Evolutionary conservation across 2,113 vertebrate species (phyloP).

Genomic region (Triplophysa siluroides): DNA sequence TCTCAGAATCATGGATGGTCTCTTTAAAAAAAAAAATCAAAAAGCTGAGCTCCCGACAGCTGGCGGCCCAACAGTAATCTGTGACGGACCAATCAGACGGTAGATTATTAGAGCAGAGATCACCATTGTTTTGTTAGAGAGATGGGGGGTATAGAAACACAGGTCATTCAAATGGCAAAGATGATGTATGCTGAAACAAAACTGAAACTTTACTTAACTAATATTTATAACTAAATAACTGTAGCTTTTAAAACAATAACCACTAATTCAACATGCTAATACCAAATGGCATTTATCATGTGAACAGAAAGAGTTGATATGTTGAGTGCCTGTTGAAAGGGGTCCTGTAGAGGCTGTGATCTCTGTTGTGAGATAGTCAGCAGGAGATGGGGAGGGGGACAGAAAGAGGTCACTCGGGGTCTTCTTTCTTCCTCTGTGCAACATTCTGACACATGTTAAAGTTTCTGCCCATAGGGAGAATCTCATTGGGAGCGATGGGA

Average conservation of each 20-base stretch:
- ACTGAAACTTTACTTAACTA: no score
- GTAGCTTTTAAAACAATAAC: no score
- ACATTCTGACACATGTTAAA: slow-evolving; percentile 27
- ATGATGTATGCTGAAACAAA: background rate
- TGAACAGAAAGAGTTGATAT: slow-evolving; percentile 6
- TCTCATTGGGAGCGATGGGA: slow-evolving; percentile 1
- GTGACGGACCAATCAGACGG: slow-evolving; percentile 52
- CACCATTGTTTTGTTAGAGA: slow-evolving; percentile 50
- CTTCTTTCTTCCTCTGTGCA: slow-evolving; percentile 10
- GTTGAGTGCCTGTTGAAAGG: slow-evolving; percentile 41
- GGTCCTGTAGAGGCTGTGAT: slow-evolving; percentile 39
- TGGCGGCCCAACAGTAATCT: slow-evolving; percentile 60
- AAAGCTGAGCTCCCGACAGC: slow-evolving; percentile 58
- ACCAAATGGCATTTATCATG: background rate
- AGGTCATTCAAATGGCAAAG: slow-evolving; percentile 2
- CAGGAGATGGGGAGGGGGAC: background rate
- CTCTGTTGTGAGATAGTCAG: slow-evolving; percentile 33
- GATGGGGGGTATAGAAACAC: slow-evolving; percentile 25
- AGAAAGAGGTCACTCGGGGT: slow-evolving; percentile 41
- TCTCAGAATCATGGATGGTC: slow-evolving; percentile 43
- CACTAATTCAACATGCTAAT: background rate
- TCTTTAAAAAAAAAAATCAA: slow-evolving; percentile 26
- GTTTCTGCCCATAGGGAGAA: background rate
- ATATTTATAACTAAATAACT: no score
- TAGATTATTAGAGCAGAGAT: slow-evolving; percentile 62